These are phyloP conservation scores for Drosophila stalkeri DNA, from an alignment of 2,888 invertebrate species.

Conservation along the genomic window DNA sequence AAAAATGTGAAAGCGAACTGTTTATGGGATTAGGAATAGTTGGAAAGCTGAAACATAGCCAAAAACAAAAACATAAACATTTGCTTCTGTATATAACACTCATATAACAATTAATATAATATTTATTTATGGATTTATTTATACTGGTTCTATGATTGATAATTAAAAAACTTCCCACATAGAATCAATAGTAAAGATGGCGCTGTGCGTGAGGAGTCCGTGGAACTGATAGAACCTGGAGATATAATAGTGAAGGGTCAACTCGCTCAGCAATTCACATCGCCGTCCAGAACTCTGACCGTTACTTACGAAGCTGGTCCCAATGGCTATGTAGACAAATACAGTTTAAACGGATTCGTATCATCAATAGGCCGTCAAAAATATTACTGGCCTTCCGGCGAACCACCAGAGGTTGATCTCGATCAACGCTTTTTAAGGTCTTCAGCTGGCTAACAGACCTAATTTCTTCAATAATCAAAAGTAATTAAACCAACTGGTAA, in stretches of 20 bases:
- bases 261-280: slow-evolving; percentile 14
- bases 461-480: not conserved
- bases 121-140: too few species aligned
- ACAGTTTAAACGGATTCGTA: too few species aligned
- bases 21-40: not conserved
- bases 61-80: too few species aligned
- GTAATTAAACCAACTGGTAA: not conserved
- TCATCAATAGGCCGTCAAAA: too few species aligned
- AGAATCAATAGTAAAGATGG: slow-evolving; percentile 23
- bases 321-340: slow-evolving; percentile 44
- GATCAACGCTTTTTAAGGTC: slow-evolving; percentile 17
- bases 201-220: slow-evolving; percentile 35
- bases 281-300: slow-evolving; percentile 13
- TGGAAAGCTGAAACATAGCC: too few species aligned
- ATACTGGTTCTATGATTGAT: too few species aligned
- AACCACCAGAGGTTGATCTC: slow-evolving; percentile 16
- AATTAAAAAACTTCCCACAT: not conserved
- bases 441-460: slow-evolving; percentile 27
- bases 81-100: too few species aligned
- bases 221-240: slow-evolving; percentile 30
- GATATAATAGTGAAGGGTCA: slow-evolving; percentile 23
- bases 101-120: too few species aligned
- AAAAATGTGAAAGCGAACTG: too few species aligned
- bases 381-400: too few species aligned
- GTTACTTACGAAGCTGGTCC: slow-evolving; percentile 39